Percentiles rank a stretch among this genome's conserved stretches.
These are phyloP conservation scores for Intoshia linei DNA, from an alignment of 1,140 invertebrate species.

Conservation along the genomic window DNA sequence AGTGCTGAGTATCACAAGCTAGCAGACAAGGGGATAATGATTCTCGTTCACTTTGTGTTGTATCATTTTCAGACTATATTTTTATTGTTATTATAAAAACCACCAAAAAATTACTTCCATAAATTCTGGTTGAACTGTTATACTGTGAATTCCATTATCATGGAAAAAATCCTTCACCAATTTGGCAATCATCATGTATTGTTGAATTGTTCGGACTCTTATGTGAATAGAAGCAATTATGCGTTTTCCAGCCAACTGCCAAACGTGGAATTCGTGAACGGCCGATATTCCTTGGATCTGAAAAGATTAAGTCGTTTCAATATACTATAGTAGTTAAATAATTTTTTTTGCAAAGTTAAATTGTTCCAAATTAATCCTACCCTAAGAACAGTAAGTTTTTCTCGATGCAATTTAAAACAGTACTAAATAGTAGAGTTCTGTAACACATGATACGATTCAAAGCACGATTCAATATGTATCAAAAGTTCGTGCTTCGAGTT, in stretches of 20 bases:
- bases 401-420: neutral
- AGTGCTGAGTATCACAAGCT: no score
- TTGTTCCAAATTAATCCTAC: neutral
- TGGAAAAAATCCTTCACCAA: conserved; percentile 27
- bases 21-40: no score
- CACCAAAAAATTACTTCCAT: conserved; percentile 10
- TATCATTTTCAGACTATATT: no score
- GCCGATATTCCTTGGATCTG: conserved; percentile 26
- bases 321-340: neutral
- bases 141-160: conserved; percentile 28
- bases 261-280: conserved; percentile 30
- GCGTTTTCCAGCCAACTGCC: conserved; percentile 27
- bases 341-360: neutral
- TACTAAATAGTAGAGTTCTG: neutral
- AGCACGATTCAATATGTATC: no score
- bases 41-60: no score
- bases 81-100: neutral
- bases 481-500: no score
- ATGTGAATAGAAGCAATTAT: conserved; percentile 30
- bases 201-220: conserved; percentile 21
- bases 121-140: conserved; percentile 30
- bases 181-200: conserved; percentile 26
- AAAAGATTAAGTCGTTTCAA: neutral
- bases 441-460: no score
- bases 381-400: neutral